Evolutionary conservation across 2,888 invertebrate genomes (phyloP).

Genomic region (Clivina fossor): DNA sequence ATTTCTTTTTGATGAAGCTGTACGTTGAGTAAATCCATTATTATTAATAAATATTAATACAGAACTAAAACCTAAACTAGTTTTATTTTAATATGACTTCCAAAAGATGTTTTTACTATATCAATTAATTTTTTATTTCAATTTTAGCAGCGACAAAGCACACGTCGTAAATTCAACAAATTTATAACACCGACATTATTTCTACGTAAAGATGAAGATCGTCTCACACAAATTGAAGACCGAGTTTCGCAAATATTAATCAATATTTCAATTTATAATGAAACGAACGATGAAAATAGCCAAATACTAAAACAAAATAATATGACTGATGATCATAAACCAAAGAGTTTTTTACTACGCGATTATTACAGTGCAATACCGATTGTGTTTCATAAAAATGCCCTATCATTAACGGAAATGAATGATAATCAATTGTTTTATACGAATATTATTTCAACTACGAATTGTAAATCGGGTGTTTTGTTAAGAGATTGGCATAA

Average conservation of each 20-base stretch:
- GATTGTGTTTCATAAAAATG: conserved; percentile 12
- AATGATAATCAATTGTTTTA: conserved; percentile 19
- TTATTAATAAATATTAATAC: conserved; percentile 14
- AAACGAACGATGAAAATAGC: not conserved
- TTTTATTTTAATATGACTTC: too few relatives aligned
- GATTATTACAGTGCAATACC: conserved; percentile 33
- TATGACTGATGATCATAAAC: conserved; percentile 6
- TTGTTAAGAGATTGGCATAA: conserved; percentile 63
- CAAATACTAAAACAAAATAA: not conserved
- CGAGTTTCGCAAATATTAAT: conserved; percentile 20
- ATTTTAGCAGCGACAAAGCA: conserved; percentile 42
- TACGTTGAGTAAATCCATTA: too few relatives aligned
- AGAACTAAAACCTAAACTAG: too few relatives aligned
- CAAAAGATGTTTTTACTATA: conserved; percentile 8
- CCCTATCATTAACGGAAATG: conserved; percentile 4
- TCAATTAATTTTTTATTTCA: conserved; percentile 38
- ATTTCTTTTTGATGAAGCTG: too few relatives aligned
- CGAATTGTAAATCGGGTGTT: conserved; percentile 52
- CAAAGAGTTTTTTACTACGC: conserved; percentile 39
- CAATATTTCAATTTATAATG: conserved; percentile 24
- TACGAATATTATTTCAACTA: conserved; percentile 49
- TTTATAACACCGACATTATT: conserved; percentile 48
- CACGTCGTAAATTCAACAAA: conserved; percentile 46
- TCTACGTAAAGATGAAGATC: conserved; percentile 47
- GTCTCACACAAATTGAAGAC: conserved; percentile 44